These are phyloP conservation scores for Tipula vernalis DNA, from an alignment of 2,888 invertebrate genomes.

Conservation along the genomic window DNA sequence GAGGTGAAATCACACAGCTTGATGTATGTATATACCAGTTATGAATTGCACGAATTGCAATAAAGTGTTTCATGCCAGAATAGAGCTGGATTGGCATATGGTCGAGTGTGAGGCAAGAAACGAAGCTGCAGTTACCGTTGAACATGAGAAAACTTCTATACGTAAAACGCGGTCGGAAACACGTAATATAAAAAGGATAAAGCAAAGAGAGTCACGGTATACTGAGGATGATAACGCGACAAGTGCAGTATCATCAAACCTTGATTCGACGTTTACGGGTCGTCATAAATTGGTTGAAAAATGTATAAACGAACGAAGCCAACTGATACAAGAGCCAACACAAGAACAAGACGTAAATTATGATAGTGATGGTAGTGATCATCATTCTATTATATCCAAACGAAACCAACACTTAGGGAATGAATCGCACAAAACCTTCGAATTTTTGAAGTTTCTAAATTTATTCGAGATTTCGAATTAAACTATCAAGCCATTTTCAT, in stretches of 20 bases:
- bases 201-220: not conserved
- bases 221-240: not conserved
- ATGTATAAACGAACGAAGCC: not conserved
- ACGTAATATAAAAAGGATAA: not conserved
- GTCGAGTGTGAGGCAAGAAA: not conserved
- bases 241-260: not conserved
- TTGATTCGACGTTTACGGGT: not conserved
- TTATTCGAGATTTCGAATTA: too few relatives aligned
- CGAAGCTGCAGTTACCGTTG: not conserved
- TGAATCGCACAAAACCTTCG: too few relatives aligned
- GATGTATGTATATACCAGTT: not conserved
- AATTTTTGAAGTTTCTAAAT: too few relatives aligned
- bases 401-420: too few relatives aligned
- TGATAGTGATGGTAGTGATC: not conserved
- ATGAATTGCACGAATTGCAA: not conserved
- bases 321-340: not conserved
- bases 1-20: not conserved
- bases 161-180: not conserved
- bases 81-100: not conserved
- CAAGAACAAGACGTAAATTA: not conserved
- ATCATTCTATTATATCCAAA: not conserved
- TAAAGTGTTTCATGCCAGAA: conserved; percentile 5
- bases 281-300: not conserved
- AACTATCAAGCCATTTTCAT: too few relatives aligned
- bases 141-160: not conserved